Conservation (phyloP, 53 echinoderm and acorn worm species). For the Stichopus horrens region DNA sequence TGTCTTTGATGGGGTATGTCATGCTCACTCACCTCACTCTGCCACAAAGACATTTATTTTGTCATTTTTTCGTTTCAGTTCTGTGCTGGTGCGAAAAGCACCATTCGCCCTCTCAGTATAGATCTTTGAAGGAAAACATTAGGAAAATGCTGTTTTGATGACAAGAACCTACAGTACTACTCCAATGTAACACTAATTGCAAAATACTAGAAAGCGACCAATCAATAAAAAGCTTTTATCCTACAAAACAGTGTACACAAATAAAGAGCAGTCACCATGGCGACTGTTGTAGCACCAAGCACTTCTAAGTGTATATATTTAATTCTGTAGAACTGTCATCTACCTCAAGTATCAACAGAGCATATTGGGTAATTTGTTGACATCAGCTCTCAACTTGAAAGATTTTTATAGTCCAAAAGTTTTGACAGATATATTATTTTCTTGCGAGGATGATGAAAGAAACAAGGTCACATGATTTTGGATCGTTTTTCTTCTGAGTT, state of each 20-base stretch:
- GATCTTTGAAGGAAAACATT: background rate
- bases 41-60: too few relatives aligned
- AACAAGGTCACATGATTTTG: too few relatives aligned
- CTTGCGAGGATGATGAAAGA: too few relatives aligned
- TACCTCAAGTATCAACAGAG: background rate
- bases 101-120: too few relatives aligned
- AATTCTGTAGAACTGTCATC: background rate
- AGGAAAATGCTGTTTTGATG: background rate
- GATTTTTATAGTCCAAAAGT: too few relatives aligned
- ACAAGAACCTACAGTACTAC: background rate
- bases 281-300: background rate
- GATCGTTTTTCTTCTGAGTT: too few relatives aligned
- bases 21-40: too few relatives aligned
- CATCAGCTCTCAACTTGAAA: background rate
- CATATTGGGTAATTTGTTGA: background rate
- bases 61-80: too few relatives aligned
- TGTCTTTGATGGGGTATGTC: too few relatives aligned
- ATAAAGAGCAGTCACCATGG: background rate
- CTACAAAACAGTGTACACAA: background rate
- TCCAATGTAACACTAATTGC: background rate
- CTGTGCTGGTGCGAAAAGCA: too few relatives aligned
- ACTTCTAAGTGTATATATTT: background rate
- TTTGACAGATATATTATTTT: too few relatives aligned
- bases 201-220: background rate
- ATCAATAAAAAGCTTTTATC: slow-evolving; percentile 3